Conservation (phyloP, 2,888 invertebrate genomes). For the Diachrysia chrysitis region DNA sequence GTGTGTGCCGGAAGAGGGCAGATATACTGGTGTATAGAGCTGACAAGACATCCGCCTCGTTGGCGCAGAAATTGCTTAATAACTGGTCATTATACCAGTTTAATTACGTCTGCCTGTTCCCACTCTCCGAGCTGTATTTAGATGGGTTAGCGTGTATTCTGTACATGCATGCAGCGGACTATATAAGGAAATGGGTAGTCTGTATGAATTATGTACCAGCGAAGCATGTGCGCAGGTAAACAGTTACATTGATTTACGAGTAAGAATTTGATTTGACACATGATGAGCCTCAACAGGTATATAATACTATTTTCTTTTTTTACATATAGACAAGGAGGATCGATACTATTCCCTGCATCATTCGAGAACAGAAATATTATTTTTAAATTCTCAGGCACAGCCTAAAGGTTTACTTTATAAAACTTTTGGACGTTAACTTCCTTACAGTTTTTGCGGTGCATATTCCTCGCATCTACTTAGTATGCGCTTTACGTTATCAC, state of each 20-base stretch:
- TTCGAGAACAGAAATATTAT: not conserved
- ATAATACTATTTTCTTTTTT: no score
- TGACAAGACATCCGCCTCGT: conserved; percentile 74
- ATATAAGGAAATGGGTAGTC: conserved; percentile 8
- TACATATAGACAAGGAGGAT: not conserved
- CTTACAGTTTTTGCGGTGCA: conserved; percentile 40
- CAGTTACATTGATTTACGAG: not conserved
- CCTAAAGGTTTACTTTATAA: not conserved
- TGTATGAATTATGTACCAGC: conserved; percentile 8
- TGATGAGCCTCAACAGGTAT: not conserved
- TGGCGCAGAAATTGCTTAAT: conserved; percentile 82
- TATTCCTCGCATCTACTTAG: conserved; percentile 47
- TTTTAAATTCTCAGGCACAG: not conserved
- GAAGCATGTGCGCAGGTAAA: not conserved
- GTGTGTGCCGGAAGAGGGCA: conserved; percentile 44
- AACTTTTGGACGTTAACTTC: conserved; percentile 24
- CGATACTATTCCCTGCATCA: not conserved
- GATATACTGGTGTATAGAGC: conserved; percentile 38
- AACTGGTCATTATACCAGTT: conserved; percentile 81
- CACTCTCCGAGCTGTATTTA: conserved; percentile 38
- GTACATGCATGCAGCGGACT: conserved; percentile 12
- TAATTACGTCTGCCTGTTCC: conserved; percentile 75
- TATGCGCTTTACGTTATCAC: conserved; percentile 52
- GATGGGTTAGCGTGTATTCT: conserved; percentile 20
- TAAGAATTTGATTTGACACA: not conserved